These are phyloP conservation scores for Homalodisca vitripennis DNA, from an alignment of 1,140 invertebrate species.

Conservation along the genomic window DNA sequence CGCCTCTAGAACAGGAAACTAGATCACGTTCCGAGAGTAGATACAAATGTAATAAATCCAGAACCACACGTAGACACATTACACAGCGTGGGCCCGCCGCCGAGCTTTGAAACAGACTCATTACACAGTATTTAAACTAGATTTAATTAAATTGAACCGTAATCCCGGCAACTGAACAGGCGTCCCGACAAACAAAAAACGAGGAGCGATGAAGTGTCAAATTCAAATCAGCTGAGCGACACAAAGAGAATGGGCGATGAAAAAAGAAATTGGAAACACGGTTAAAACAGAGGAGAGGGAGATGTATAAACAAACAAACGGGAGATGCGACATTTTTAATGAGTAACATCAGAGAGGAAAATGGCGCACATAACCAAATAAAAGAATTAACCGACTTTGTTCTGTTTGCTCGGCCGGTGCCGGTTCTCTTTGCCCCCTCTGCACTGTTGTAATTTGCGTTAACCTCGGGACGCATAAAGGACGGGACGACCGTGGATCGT, in stretches of 20 bases:
- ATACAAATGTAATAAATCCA: too few species aligned
- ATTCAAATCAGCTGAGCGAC: neutral
- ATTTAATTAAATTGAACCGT: too few species aligned
- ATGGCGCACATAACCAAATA: slow-evolving; percentile 13
- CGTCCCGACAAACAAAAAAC: neutral
- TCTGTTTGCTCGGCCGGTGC: slow-evolving; percentile 1
- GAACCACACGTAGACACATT: too few species aligned
- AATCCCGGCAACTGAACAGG: neutral
- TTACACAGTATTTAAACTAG: too few species aligned
- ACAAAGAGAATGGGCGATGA: neutral
- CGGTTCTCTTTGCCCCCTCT: neutral
- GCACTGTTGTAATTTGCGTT: slow-evolving; percentile 8
- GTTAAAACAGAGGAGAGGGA: neutral
- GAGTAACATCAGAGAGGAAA: slow-evolving; percentile 10
- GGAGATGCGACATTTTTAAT: slow-evolving; percentile 5
- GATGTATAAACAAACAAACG: neutral
- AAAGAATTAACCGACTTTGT: slow-evolving; percentile 9
- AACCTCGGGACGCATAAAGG: neutral
- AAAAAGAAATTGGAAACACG: neutral
- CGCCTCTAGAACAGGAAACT: too few species aligned
- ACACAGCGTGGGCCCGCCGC: too few species aligned
- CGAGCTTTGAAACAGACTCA: too few species aligned
- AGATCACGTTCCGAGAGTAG: too few species aligned
- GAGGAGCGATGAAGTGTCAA: neutral
- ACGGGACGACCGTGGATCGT: neutral